phyloP scores from a whole-genome alignment of 2,888 invertebrate species.

The Sphaerophoria taeniata region DNA sequence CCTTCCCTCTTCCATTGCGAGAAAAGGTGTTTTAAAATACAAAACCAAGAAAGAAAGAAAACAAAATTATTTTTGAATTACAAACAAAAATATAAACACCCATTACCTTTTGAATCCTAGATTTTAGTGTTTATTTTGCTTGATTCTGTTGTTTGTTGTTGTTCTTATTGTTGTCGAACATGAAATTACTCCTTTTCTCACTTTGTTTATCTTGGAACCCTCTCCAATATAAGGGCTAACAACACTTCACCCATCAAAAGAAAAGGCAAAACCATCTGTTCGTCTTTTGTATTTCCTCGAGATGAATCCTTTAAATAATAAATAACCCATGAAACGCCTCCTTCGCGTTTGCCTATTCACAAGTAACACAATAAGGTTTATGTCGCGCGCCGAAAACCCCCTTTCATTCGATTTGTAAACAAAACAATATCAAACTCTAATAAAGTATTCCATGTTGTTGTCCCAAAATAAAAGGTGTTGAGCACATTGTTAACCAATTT shows the following conservation, averaged over 20 bases:
- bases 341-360: not conserved
- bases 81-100: conserved; percentile 14
- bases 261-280: conserved; percentile 52
- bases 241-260: not conserved
- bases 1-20: not conserved
- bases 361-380: conserved; percentile 51
- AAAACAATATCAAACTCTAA: conserved; percentile 34
- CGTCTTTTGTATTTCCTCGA: not conserved
- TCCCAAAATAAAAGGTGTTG: conserved; percentile 47
- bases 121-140: not conserved
- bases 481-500: conserved; percentile 41
- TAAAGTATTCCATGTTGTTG: conserved; percentile 12
- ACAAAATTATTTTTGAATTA: conserved; percentile 19
- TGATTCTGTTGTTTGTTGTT: not conserved
- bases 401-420: conserved; percentile 26
- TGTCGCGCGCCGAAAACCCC: conserved; percentile 10
- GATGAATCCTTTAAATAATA: conserved; percentile 25
- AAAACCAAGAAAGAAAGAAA: not conserved
- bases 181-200: conserved; percentile 16
- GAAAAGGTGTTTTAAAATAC: not conserved
- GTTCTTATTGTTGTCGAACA: conserved; percentile 19
- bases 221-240: conserved; percentile 15
- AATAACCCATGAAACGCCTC: not conserved
- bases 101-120: not conserved
- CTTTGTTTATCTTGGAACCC: conserved; percentile 32